A percentile compares a stretch with the other conserved stretches of the same genome.
These are phyloP conservation scores for Hydrochoerus hydrochaeris DNA, from an alignment of 2,113 vertebrate species.

Conservation along the genomic window DNA sequence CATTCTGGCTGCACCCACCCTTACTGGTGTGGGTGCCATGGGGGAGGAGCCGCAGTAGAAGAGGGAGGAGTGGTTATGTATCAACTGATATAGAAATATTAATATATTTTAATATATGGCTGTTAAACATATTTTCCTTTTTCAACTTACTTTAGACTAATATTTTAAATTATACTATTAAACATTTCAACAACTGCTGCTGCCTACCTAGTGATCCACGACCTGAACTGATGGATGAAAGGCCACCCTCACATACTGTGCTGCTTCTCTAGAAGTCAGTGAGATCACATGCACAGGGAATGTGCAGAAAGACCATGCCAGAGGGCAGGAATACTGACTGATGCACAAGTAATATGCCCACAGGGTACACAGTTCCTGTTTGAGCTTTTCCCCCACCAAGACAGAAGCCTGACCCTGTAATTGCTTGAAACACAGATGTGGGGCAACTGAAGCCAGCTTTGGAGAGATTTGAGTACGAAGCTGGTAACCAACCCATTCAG, in stretches of 20 bases:
- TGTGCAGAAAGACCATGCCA: background rate
- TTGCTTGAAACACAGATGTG: background rate
- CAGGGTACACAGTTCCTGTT: background rate
- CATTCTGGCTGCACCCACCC: background rate
- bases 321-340: background rate
- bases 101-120: background rate
- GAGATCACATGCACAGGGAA: background rate
- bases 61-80: background rate
- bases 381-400: background rate
- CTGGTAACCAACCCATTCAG: background rate
- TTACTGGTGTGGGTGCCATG: background rate
- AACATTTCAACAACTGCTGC: background rate
- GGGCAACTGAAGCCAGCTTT: background rate
- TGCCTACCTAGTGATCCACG: background rate
- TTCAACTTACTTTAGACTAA: background rate
- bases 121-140: background rate
- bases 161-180: background rate
- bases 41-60: background rate
- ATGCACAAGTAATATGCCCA: background rate
- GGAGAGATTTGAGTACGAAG: background rate
- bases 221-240: background rate
- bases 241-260: background rate
- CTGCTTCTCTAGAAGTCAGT: conserved; percentile 1
- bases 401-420: background rate
- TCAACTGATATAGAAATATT: background rate